Base-by-base conservation (phyloP, 2,797 vertebrate species). In the Bryconaethiops microstoma region DNA sequence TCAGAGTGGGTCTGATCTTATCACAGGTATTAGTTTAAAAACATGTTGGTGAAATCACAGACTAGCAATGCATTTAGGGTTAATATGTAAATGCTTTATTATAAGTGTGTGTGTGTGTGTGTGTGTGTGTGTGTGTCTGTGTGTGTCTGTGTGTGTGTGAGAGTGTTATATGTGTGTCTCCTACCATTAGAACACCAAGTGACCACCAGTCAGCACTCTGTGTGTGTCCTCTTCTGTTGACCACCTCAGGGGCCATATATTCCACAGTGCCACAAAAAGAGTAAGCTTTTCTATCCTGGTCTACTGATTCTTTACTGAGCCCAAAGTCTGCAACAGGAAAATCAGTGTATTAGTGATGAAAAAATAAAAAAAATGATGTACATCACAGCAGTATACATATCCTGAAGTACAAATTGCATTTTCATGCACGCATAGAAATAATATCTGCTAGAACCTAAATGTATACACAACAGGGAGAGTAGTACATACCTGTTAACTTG, bases 131-230 rank as follows among this genome's bases (percentile, higher is more conserved):
- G 35, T 35, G 4, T 35, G 35, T 35, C 16, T 19, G 52, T 54
- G 2, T 35, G 35, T 35, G 35, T 35, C 4, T 2, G 35, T 35
- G 4, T 35, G 35, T 35, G 35, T 35, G 4, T 35, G 35, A 2
- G 52, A 1, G 52, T 54, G 59, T 25, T 4, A 14, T 4, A 14
- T 4, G 23, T 39, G 62, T 25, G 8, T 62, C 29, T 65, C 79
- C 55, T 86, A 98, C 98, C 98, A 99, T 99, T 78, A 99, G 95
- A 85, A 99, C 97, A 84, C 98, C 98, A 90, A 97, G 95, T 76
- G 97, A 99, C 98, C 98, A 99, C 97, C 98, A 99, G 89, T 99
- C 97, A 13, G 98, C 98, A 92, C 97, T 99, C 91, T 99, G 97
- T 59, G 97, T 97, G 95, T 99, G 97, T 91, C 98, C 98, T 95